Evolutionary conservation across 2,113 vertebrate genomes (phyloP).

Genomic region (Apus apus): DNA sequence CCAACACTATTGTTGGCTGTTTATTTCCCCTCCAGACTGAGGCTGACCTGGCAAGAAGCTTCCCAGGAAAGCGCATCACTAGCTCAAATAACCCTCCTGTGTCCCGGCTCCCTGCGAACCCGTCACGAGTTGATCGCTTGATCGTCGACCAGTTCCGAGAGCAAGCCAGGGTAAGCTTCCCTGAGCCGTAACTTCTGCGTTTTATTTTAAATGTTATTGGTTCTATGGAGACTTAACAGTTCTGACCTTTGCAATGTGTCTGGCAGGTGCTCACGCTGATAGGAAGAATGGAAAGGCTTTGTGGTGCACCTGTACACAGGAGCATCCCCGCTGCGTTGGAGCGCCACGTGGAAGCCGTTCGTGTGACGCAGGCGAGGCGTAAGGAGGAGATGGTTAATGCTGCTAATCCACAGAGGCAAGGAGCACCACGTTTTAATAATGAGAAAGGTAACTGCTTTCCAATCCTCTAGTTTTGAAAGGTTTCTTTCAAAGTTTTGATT

Average conservation of each 20-base stretch:
- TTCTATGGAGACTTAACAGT: fast-evolving
- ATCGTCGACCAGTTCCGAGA: slow-evolving; percentile 62
- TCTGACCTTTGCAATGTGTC: background rate
- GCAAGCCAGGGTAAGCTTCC: slow-evolving; percentile 45
- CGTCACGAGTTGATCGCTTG: slow-evolving; percentile 71
- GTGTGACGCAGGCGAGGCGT: slow-evolving; percentile 31
- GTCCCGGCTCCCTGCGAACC: slow-evolving; percentile 38
- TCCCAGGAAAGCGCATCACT: slow-evolving; percentile 46
- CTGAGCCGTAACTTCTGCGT: fast-evolving
- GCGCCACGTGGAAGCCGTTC: slow-evolving; percentile 60
- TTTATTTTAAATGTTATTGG: fast-evolving
- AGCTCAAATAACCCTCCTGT: background rate
- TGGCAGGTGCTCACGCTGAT: slow-evolving; percentile 59
- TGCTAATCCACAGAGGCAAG: slow-evolving; percentile 15
- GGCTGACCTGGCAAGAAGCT: slow-evolving; percentile 69
- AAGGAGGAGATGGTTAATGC: slow-evolving; percentile 64
- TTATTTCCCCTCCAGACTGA: slow-evolving; percentile 51
- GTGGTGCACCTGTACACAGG: slow-evolving; percentile 19
- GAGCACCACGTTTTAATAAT: background rate
- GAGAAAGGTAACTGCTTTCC: slow-evolving; percentile 59
- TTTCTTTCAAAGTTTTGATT: fast-evolving
- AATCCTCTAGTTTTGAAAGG: fast-evolving
- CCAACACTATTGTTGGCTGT: fast-evolving
- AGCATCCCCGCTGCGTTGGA: slow-evolving; percentile 50
- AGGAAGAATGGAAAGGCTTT: slow-evolving; percentile 64